Percentiles rank a stretch among this genome's conserved stretches.
Conservation (phyloP, 1,140 invertebrate genomes). For the Gerris buenoi region DNA sequence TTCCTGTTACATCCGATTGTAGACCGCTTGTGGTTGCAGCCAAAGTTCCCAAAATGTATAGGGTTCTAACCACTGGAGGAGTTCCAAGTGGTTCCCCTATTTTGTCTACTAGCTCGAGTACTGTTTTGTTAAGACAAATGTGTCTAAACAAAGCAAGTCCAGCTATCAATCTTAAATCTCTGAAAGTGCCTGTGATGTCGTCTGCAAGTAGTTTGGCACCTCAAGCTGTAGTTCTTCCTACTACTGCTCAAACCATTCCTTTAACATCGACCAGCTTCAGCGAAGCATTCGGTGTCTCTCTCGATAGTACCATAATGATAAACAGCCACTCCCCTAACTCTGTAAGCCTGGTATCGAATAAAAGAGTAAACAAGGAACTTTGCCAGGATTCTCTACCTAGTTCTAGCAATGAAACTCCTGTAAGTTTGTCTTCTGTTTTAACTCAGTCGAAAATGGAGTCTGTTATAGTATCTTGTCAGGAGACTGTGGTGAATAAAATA, state of each 20-base stretch:
- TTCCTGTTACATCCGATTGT: constrained; percentile 22
- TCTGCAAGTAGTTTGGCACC: constrained; percentile 15
- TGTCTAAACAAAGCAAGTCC: constrained; percentile 18
- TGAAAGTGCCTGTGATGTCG: constrained; percentile 21
- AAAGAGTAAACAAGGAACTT: neutral
- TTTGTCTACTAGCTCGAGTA: constrained; percentile 15
- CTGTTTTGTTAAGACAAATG: constrained; percentile 23
- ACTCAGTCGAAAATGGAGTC: neutral
- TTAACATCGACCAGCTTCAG: constrained; percentile 14
- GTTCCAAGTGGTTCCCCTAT: constrained; percentile 21
- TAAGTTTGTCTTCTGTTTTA: too few species aligned
- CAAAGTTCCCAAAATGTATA: constrained; percentile 24
- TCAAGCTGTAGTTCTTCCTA: constrained; percentile 22
- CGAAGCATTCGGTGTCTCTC: constrained; percentile 16
- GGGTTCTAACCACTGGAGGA: constrained; percentile 21
- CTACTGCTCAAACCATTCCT: constrained; percentile 18
- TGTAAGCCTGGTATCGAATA: neutral
- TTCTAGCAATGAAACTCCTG: too few species aligned
- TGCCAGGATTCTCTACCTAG: neutral
- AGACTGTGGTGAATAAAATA: neutral
- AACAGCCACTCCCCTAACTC: constrained; percentile 17
- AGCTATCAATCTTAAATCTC: constrained; percentile 19
- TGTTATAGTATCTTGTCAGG: neutral
- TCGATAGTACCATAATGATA: constrained; percentile 20
- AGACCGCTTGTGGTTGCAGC: constrained; percentile 21